Base-by-base conservation (phyloP, 2,888 invertebrate species). In the Heteromurus nitidus region DNA sequence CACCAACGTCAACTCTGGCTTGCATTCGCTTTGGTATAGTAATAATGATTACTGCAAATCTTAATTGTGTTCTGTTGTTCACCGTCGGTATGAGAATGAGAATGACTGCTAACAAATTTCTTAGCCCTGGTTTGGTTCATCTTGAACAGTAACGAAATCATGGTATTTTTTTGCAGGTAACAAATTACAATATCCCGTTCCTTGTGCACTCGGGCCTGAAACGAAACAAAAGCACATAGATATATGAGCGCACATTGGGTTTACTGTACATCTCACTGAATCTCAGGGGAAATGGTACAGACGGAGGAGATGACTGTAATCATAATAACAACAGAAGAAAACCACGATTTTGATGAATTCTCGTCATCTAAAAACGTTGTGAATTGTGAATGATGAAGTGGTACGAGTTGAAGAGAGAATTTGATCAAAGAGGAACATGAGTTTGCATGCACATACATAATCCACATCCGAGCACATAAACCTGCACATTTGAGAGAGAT, bases 101-200 rank as follows among this genome's bases (percentile, higher is more conserved):
- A 36, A 36, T 36, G 13, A 47, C 11, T 11, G 47, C n/a, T 47
- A 16, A 47, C n/a, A n/a, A n/a, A n/a, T n/a, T n/a, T n/a, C n/a
- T n/a, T n/a, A n/a, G n/a, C n/a, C n/a, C n/a, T n/a, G n/a, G n/a
- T n/a, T n/a, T n/a, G n/a, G n/a, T n/a, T n/a, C n/a, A n/a, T n/a
- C n/a, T n/a, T n/a, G n/a, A n/a, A n/a, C n/a, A 47, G 47, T 47
- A 47, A n/a, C 11, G 47, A 16, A n/a, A 47, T n/a, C n/a, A n/a
- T n/a, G n/a, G 13, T 5, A 9, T 36, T 36, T 36, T 47, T 47
- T 16, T 47, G 47, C 47, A 47, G n/a, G n/a, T 3, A 47, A 47
- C 47, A 47, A 47, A 47, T 47, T 47, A 47, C 47, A 47, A 47
- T 47, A 47, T 47, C 47, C 47, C 47, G 47, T 47, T 47, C n/a